Conservation (phyloP, 92 coral and sea anemone species). For the Meandrina meandrites region DNA sequence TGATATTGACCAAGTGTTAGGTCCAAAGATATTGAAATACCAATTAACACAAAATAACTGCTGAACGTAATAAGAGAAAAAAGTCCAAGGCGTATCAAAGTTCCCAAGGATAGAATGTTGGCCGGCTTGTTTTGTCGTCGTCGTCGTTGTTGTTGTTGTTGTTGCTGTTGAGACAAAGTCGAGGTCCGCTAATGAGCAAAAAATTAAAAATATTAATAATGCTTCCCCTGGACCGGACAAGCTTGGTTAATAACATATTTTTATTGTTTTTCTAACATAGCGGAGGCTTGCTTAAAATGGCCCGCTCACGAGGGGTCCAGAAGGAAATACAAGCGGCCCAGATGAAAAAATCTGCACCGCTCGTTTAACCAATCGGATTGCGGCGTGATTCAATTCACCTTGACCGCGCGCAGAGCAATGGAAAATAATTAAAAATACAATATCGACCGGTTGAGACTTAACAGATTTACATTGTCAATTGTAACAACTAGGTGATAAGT, state of each 20-base stretch:
- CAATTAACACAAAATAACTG: too few species aligned
- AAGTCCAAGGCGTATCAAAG: background rate
- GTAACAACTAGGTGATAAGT: background rate
- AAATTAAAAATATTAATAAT: too few species aligned
- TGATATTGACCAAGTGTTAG: background rate
- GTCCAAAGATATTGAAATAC: background rate
- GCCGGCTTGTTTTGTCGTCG: background rate
- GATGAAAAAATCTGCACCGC: background rate
- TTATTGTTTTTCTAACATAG: too few species aligned
- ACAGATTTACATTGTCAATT: background rate
- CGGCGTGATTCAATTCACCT: background rate
- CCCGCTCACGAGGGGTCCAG: background rate
- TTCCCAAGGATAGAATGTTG: background rate
- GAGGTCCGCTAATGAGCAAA: background rate
- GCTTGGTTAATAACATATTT: too few species aligned
- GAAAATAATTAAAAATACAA: background rate
- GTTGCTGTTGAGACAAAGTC: background rate
- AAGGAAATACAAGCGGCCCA: too few species aligned
- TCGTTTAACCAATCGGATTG: background rate
- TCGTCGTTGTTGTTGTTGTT: background rate
- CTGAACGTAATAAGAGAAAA: too few species aligned
- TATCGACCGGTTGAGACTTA: background rate
- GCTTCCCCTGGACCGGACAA: too few species aligned
- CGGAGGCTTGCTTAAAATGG: background rate
- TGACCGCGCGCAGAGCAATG: background rate